These are phyloP conservation scores for Beroe forskalii DNA, from an alignment of 37 sponge, comb jelly and placozoan genomes.

Conservation along the genomic window DNA sequence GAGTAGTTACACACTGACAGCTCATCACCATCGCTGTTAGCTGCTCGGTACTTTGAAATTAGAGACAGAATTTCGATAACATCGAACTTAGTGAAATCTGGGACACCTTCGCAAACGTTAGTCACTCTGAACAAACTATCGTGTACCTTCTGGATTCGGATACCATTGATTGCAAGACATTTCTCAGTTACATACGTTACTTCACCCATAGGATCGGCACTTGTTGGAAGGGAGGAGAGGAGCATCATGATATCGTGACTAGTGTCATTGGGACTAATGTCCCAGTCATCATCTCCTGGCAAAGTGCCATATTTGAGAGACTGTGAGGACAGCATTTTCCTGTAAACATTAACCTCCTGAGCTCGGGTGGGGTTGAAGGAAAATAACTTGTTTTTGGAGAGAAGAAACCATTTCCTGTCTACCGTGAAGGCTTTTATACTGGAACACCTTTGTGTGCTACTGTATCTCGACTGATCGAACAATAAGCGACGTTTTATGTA, in stretches of 20 bases:
- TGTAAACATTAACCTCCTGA: slow-evolving; percentile 41
- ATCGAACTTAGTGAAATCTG: neutral
- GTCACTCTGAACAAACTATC: neutral
- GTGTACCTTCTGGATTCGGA: slow-evolving; percentile 1
- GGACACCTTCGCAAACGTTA: slow-evolving; percentile 40
- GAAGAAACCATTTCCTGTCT: neutral
- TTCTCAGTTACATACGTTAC: neutral
- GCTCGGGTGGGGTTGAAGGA: slow-evolving; percentile 26
- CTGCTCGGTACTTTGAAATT: neutral
- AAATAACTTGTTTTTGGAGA: neutral
- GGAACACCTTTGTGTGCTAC: neutral
- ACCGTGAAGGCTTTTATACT: neutral
- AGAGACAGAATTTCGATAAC: slow-evolving; percentile 23
- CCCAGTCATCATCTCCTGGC: neutral
- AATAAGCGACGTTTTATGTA: neutral
- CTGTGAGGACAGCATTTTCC: neutral
- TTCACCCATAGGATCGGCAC: neutral
- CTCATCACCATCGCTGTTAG: neutral
- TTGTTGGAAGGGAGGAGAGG: neutral
- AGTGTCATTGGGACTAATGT: neutral
- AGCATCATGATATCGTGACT: neutral
- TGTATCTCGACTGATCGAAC: neutral
- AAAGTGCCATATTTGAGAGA: neutral
- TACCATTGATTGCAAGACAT: slow-evolving; percentile 21
- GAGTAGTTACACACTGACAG: neutral